Evolutionary conservation across 2,888 invertebrate genomes (phyloP), one percentile per base, ranked within the genome.

Genomic region (Hydrotaea diabolus): DNA sequence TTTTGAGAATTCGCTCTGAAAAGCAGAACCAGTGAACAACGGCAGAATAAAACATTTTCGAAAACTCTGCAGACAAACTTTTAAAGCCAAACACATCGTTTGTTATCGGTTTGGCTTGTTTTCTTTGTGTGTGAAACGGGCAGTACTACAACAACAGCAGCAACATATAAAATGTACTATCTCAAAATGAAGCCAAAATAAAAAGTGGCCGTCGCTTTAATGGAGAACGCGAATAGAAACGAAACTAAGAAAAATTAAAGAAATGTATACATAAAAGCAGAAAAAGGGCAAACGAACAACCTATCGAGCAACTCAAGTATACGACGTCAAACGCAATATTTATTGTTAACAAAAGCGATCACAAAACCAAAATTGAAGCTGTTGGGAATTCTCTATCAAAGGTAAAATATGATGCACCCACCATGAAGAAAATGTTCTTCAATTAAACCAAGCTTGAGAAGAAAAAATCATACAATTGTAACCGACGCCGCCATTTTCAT

Each of bases 401-500:
- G 82, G 85, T 82, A 82, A 82, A 39, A 55, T 71, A 55, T 59
- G 64, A 49, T 49, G 49, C 4, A 43, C 31, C 31, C 4, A 39
- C 3, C 39, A 39, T 11, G 2, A 39, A 39, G 39, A 80, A 64
- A 74, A 73, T 21, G 31, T 36, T 49, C 59, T 4, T 11, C 19
- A 15, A 43, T 59, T 43, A 53, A 77, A 64, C 13, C 46, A 59
- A 74, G 74, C 74, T 74, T 23, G 39, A 49, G 77, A 23, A 57
- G 75, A 85, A n/a, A 69, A 83, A 85, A 84, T 64, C 72, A 77
- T 82, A 81, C 39, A 43, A 76, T 21, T 59, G 2, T 80, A 55
- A 83, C 69, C 73, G 81, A 81, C 86, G 86, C 87, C 87, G 87
- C 87, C 87, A 87, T 87, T 87, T 86, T 87, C 82, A 80, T 82